These are phyloP conservation scores for Lucilia cuprina DNA, from an alignment of 1,140 invertebrate species.

Conservation along the genomic window DNA sequence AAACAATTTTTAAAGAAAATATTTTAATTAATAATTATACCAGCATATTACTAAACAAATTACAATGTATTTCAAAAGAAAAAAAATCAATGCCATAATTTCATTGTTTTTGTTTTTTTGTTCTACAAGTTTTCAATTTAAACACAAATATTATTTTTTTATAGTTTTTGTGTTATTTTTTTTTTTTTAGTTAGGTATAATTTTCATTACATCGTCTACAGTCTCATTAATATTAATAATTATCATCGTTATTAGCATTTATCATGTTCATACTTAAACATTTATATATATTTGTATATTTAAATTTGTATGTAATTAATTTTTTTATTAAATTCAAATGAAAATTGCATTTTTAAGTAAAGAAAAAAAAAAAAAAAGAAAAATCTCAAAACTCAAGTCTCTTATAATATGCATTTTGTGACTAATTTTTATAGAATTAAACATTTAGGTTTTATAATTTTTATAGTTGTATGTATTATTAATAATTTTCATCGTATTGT, in stretches of 20 bases:
- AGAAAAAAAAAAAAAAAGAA: not conserved
- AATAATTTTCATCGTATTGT: not conserved
- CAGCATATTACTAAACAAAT: not conserved
- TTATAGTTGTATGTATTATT: not conserved
- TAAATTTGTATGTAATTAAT: not conserved
- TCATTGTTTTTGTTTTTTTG: not conserved
- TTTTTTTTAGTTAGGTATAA: not conserved
- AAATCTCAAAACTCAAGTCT: not conserved
- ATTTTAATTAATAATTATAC: not conserved
- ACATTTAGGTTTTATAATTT: not conserved
- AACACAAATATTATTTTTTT: not conserved
- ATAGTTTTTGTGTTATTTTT: not conserved
- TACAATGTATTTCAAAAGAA: not conserved
- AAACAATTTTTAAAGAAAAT: not conserved
- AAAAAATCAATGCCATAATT: conserved; percentile 10
- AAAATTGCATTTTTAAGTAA: not conserved
- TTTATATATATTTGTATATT: not conserved
- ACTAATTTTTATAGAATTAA: not conserved
- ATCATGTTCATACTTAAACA: not conserved
- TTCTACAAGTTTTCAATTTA: not conserved
- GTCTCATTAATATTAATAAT: not conserved
- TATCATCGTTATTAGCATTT: not conserved
- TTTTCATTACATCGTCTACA: not conserved
- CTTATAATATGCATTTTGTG: not conserved
- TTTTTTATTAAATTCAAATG: not conserved